Evolutionary conservation across 92 coral and sea anemone species (phyloP).

Genomic region (Bergia puertoricense): DNA sequence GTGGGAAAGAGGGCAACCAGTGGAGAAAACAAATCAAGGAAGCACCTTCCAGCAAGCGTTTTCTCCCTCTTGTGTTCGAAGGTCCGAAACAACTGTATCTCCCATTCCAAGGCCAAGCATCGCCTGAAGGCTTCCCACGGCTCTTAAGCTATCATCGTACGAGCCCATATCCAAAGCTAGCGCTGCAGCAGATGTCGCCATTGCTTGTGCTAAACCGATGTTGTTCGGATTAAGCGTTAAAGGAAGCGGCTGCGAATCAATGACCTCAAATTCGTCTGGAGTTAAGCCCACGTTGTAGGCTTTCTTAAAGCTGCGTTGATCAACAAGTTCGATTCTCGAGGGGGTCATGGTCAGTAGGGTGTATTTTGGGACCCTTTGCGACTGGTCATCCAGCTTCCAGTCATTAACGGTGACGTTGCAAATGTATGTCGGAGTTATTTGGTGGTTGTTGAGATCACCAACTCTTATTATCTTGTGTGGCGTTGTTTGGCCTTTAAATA

Average conservation of each 20-base stretch:
- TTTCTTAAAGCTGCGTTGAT: conserved; percentile 3
- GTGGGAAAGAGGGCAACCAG: neutral
- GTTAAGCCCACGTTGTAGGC: neutral
- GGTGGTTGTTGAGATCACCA: neutral
- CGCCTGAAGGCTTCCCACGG: conserved; percentile 39
- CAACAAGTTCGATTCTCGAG: conserved; percentile 41
- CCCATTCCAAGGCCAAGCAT: conserved; percentile 57
- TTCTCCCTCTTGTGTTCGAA: neutral
- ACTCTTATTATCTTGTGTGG: conserved; percentile 10
- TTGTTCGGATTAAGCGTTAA: conserved; percentile 31
- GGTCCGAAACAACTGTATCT: conserved; percentile 47
- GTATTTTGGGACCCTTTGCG: neutral
- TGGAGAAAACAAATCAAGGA: too few species aligned
- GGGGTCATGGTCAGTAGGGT: conserved; percentile 49
- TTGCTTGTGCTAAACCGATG: conserved; percentile 51
- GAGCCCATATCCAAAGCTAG: conserved; percentile 52
- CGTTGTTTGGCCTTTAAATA: neutral
- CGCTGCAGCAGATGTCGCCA: conserved; percentile 63
- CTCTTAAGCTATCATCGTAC: conserved; percentile 34
- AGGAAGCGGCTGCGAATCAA: conserved; percentile 18
- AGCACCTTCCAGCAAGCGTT: conserved; percentile 37
- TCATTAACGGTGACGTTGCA: conserved; percentile 61
- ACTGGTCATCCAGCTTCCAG: conserved; percentile 44
- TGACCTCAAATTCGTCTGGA: neutral
- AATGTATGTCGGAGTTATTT: conserved; percentile 23